These are phyloP conservation scores for Poecilia gillii DNA, from an alignment of 2,797 vertebrate species.

Conservation along the genomic window DNA sequence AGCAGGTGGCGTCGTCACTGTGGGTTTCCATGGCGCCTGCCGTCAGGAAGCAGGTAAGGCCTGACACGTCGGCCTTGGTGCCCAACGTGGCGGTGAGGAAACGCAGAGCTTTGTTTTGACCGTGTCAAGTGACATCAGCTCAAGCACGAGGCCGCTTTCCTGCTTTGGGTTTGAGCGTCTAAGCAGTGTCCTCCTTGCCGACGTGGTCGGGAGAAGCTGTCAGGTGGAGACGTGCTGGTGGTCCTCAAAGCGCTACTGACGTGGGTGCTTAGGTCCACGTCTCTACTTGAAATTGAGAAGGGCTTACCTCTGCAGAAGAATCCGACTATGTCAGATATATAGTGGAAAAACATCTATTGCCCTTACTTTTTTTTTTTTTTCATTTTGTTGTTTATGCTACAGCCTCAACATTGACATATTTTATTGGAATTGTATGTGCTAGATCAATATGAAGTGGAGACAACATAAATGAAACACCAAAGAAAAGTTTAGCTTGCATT, in stretches of 20 bases:
- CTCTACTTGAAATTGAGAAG: slow-evolving; percentile 29
- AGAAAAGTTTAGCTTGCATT: neutral
- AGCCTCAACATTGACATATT: neutral
- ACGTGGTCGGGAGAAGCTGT: slow-evolving; percentile 56
- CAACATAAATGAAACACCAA: neutral
- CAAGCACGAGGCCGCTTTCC: slow-evolving; percentile 50
- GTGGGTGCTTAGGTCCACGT: slow-evolving; percentile 40
- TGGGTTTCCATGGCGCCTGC: slow-evolving; percentile 61
- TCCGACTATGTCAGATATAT: neutral
- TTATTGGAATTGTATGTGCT: neutral
- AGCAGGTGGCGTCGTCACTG: slow-evolving; percentile 79
- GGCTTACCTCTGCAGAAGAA: slow-evolving; percentile 34
- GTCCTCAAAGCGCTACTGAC: slow-evolving; percentile 60
- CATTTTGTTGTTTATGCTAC: neutral
- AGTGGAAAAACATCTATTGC: neutral
- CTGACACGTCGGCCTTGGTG: slow-evolving; percentile 59
- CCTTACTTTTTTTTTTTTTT: neutral
- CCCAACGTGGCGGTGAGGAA: slow-evolving; percentile 68
- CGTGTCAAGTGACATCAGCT: slow-evolving; percentile 81
- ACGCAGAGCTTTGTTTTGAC: slow-evolving; percentile 73
- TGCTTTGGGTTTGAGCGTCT: slow-evolving; percentile 57
- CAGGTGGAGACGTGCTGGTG: slow-evolving; percentile 37
- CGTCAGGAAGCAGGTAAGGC: slow-evolving; percentile 72
- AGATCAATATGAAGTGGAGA: neutral
- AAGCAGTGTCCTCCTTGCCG: slow-evolving; percentile 37